A percentile compares a stretch with the other conserved stretches of the same genome.
Evolutionary conservation across 1,140 invertebrate genomes (phyloP).

Genomic region (Drosophila parvula): DNA sequence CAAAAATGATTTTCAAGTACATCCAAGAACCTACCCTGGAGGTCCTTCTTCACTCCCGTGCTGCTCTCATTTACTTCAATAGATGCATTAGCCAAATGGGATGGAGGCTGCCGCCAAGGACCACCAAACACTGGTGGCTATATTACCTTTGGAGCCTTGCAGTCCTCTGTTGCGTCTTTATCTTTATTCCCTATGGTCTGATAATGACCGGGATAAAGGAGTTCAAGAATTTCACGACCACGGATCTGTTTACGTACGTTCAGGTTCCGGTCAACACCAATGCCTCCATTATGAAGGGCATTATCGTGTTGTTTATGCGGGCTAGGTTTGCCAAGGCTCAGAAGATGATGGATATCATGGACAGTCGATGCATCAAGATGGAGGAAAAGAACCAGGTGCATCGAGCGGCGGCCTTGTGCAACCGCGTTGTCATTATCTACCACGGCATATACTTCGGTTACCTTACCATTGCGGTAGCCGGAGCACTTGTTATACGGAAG

Average conservation of each 20-base stretch:
- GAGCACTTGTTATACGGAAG: conserved; percentile 13
- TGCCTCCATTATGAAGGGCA: conserved; percentile 30
- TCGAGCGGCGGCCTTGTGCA: conserved; percentile 1
- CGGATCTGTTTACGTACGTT: conserved; percentile 36
- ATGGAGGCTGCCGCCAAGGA: conserved; percentile 7
- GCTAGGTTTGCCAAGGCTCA: not conserved
- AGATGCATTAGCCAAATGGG: conserved; percentile 11
- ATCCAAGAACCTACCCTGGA: not conserved
- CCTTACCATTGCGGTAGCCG: conserved; percentile 2
- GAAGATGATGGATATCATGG: conserved; percentile 36
- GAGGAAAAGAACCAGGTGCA: conserved; percentile 14
- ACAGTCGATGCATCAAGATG: conserved; percentile 14
- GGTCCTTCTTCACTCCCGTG: not conserved
- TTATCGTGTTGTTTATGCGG: conserved; percentile 3
- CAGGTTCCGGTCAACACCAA: conserved; percentile 27
- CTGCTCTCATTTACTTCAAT: conserved; percentile 9
- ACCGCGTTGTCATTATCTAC: conserved; percentile 6
- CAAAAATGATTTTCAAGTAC: conserved; percentile 15
- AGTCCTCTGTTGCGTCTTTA: not conserved
- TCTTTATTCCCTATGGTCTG: conserved; percentile 26
- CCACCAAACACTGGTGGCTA: conserved; percentile 20
- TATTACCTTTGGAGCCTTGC: conserved; percentile 29
- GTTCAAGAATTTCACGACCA: conserved; percentile 31
- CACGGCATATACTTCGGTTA: conserved; percentile 15
- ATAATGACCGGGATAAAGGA: conserved; percentile 29